Conservation (phyloP, 2,797 vertebrate genomes). For the Falco rusticolus region DNA sequence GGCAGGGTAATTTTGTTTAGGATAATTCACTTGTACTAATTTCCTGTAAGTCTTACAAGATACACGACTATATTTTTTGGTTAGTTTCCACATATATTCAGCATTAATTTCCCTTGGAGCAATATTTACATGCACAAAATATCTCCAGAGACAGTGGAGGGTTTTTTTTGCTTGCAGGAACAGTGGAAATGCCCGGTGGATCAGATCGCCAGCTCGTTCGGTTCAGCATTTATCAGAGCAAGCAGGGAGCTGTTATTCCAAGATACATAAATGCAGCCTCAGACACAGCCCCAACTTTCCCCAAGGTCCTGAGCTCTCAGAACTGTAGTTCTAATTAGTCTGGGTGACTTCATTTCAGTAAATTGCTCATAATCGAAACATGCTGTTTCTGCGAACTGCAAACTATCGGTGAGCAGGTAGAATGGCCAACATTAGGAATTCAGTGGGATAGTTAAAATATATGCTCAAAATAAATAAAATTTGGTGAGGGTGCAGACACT, state of each 20-base stretch:
- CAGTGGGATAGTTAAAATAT: neutral
- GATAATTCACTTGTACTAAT: slow-evolving; percentile 41
- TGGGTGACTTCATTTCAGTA: neutral
- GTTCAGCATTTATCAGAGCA: neutral
- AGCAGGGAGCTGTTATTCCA: neutral
- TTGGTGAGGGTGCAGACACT: fast-evolving
- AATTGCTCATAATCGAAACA: neutral
- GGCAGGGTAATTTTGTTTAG: slow-evolving; percentile 43
- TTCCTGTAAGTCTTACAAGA: slow-evolving; percentile 53
- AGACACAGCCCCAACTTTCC: neutral
- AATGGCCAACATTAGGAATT: neutral
- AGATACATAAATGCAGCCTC: neutral
- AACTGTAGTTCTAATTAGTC: neutral
- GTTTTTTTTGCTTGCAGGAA: neutral
- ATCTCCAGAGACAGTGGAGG: neutral
- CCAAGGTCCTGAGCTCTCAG: neutral
- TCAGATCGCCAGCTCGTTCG: neutral
- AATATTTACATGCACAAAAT: neutral
- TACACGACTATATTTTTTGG: neutral
- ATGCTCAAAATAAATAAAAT: neutral
- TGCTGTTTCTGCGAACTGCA: neutral
- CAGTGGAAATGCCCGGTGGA: neutral
- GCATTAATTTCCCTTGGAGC: neutral
- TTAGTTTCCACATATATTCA: slow-evolving; percentile 11
- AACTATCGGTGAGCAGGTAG: neutral